Evolutionary conservation across 2,113 vertebrate species (phyloP).

Genomic region (Cricetomys ansorgei): DNA sequence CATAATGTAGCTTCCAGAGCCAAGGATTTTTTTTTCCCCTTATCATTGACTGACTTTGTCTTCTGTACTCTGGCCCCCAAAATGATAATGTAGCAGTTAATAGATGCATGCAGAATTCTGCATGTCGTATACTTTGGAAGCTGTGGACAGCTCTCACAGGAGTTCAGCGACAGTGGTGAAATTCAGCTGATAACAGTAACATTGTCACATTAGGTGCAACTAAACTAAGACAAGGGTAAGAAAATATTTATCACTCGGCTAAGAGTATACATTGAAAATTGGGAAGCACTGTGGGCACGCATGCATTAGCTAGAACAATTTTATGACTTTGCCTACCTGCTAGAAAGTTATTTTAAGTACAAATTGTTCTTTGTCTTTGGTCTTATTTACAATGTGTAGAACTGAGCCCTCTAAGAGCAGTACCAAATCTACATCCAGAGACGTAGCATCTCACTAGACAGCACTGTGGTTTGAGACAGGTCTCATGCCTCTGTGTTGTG

Average conservation of each 20-base stretch:
- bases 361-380: neutral
- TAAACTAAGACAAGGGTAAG: neutral
- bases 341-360: neutral
- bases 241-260: neutral
- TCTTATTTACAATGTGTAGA: neutral
- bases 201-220: neutral
- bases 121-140: slow-evolving; percentile 18
- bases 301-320: neutral
- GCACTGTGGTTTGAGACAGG: neutral
- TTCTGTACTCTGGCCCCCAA: slow-evolving; percentile 74
- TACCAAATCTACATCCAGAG: neutral
- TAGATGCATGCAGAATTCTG: slow-evolving; percentile 22
- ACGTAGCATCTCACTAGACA: neutral
- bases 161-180: neutral
- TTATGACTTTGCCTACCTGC: neutral
- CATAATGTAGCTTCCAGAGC: slow-evolving; percentile 76
- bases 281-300: neutral
- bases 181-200: neutral
- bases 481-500: neutral
- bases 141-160: neutral
- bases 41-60: slow-evolving; percentile 82
- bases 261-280: neutral
- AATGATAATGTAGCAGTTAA: slow-evolving; percentile 67
- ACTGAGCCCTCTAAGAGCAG: neutral
- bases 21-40: slow-evolving; percentile 69